Evolutionary conservation across 2,797 vertebrate species (phyloP), one percentile per base, ranked within the genome.

Genomic region (Coluber constrictor): DNA sequence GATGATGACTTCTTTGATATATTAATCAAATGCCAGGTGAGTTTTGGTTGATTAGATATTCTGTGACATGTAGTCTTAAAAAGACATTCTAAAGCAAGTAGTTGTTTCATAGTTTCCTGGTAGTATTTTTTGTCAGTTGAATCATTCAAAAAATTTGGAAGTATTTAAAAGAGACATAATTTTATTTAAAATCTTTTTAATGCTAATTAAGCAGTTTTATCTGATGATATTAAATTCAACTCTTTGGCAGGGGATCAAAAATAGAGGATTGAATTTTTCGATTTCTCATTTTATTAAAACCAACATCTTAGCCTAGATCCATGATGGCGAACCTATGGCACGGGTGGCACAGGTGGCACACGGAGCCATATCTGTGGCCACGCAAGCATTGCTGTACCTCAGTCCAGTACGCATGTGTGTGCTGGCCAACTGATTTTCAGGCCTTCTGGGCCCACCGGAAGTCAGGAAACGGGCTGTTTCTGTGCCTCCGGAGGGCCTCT

Each of bases 1-100:
- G 99, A 99, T 0, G 99, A 99, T 0, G 97, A 99, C 96, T 99
- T 99, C 98, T 99, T 99, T 8, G 98, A 99, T 63, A 99, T 98
- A 97, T 94, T 99, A 0, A 95, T 99, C 37, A 99, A 99, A 97
- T 99, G 99, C 96, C 99, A 99, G 98, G 99, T 99, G 16, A 87
- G 96, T 37, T 29, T 63, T 89, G 20, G 27, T 11, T 87, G 56
- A 47, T 51, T 63, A 59, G 27, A 13, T 92, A 37, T 25, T 88
- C 32, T 54, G 6, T 63, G 37, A 5, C n/a, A 18, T 23, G 8
- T 59, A 55, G 29, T n/a, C 55, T 87, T 70, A 87, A 29, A 29
- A 47, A 60, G 20, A 11, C 37, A 16, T 23, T 60, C 27, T 43
- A 87, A 88, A 57, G 12, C 56, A 93, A 90, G 27, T 47, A 89